phyloP scores from a whole-genome alignment of 2,113 vertebrate species.

The Micromys minutus region DNA sequence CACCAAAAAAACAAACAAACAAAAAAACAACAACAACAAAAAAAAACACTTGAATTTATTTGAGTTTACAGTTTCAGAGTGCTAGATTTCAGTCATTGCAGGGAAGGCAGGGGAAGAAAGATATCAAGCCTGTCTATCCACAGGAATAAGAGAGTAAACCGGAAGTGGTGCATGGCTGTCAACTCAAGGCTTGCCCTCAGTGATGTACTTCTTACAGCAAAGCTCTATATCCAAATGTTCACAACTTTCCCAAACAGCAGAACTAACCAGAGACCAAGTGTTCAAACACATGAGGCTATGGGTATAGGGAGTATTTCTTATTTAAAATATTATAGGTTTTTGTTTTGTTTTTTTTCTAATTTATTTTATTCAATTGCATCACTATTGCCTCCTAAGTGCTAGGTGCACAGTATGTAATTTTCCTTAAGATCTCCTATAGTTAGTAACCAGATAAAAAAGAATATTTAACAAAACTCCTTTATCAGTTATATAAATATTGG shows the following conservation, averaged over 20 bases:
- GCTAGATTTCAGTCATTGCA: background rate
- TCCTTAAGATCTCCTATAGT: background rate
- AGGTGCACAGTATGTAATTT: background rate
- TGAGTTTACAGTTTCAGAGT: background rate
- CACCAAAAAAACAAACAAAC: too few species aligned
- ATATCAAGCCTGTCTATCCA: background rate
- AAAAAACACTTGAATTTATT: background rate
- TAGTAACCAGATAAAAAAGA: background rate
- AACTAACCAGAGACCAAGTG: background rate
- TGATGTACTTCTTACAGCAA: too few species aligned
- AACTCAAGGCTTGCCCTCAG: background rate
- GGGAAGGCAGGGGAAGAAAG: background rate
- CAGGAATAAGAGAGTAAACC: background rate
- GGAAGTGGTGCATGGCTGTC: background rate
- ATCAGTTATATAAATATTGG: background rate
- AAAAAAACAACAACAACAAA: too few species aligned
- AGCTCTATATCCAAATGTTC: background rate
- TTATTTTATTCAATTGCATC: background rate
- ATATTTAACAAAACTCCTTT: background rate
- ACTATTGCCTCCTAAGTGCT: background rate
- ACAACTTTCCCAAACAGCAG: background rate
- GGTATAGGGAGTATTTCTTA: background rate
- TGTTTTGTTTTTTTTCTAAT: background rate
- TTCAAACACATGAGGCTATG: background rate
- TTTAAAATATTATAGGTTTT: background rate